Evolutionary conservation across 2,888 invertebrate genomes (phyloP), one percentile per base, ranked within the genome.

Genomic region (Argyresthia goedartella): DNA sequence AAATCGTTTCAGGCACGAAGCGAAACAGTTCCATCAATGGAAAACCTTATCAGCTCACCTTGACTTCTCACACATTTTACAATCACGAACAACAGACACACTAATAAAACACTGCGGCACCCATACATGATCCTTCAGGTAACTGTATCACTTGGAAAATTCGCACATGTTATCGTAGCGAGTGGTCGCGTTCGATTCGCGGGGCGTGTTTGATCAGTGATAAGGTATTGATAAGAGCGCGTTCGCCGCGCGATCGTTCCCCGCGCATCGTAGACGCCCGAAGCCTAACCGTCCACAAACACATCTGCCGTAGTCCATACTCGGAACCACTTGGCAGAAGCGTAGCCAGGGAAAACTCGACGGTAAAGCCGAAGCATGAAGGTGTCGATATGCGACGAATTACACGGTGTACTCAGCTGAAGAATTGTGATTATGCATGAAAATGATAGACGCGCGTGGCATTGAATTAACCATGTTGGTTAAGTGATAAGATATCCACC

Each of bases 141-240:
- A 39, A 39, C 9, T n/a, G n/a, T 39, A 8, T n/a, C n/a, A 39
- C 9, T 48, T 36, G 48, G 48, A 14, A 8, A 36, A 73, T 69
- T 71, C 66, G 78, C 79, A 74, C 71, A 76, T 77, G 25, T 25
- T 25, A 25, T 66, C 71, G 77, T 75, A 11, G n/a, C 39, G 39
- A 39, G 39, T n/a, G 39, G 39, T 11, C 39, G 25, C 25, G 25
- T 25, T 25, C 44, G 25, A n/a, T 81, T 81, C 70, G 84, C 84
- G 82, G 81, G 80, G 79, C 69, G 73, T 73, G 67, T 67, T 52
- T 76, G 84, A 82, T 84, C 81, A 78, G 64, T 77, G 82, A 85
- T 85, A 85, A 82, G 68, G 65, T 6, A 15, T 10, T 66, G 75
- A 78, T 81, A 79, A 71, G 62, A 59, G 44, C 44, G 44, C 44